Conservation (phyloP, 2,888 invertebrate genomes). For the Tromatobia lineatoria region DNA sequence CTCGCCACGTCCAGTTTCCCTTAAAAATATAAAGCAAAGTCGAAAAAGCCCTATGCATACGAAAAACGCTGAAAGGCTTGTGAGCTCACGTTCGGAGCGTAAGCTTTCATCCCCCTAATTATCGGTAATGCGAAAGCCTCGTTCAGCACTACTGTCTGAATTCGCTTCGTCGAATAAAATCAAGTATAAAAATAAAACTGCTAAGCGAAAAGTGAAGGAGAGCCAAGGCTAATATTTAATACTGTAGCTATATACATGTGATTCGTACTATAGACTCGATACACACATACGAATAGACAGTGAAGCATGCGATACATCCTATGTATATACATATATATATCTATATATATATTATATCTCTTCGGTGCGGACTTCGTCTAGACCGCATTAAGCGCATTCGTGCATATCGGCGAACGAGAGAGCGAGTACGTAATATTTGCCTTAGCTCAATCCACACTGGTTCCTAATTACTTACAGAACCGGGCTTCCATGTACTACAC, state of each 20-base stretch:
- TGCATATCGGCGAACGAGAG: constrained; percentile 69
- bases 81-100: constrained; percentile 12
- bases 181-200: constrained; percentile 44
- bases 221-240: constrained; percentile 65
- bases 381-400: constrained; percentile 71
- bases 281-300: constrained; percentile 48
- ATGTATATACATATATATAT: constrained; percentile 24
- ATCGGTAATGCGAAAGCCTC: constrained; percentile 64
- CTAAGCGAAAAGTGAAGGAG: constrained; percentile 58
- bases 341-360: constrained; percentile 54
- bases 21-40: constrained; percentile 14
- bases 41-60: constrained; percentile 12
- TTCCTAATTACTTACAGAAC: constrained; percentile 81
- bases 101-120: constrained; percentile 57
- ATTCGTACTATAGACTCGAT: constrained; percentile 51
- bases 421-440: constrained; percentile 79
- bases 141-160: constrained; percentile 49
- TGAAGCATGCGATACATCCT: constrained; percentile 17
- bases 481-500: constrained; percentile 71
- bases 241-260: constrained; percentile 8
- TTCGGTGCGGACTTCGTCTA: constrained; percentile 69
- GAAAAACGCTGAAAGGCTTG: constrained; percentile 21
- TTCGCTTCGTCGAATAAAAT: constrained; percentile 57
- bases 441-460: constrained; percentile 80
- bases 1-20: background rate